These are phyloP conservation scores for Tetrax tetrax DNA, from an alignment of 2,113 vertebrate genomes.

Conservation along the genomic window DNA sequence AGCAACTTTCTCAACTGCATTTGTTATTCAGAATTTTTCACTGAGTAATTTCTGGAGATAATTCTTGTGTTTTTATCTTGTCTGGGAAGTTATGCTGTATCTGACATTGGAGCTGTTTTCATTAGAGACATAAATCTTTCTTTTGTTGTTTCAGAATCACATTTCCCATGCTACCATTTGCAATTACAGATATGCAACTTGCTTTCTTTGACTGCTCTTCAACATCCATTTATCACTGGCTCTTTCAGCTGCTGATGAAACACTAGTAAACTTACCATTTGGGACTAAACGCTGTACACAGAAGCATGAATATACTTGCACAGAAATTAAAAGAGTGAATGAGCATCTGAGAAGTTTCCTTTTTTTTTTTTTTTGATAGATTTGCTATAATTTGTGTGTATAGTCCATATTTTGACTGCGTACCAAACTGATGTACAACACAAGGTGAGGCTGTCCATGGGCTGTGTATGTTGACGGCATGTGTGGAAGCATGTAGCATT, in stretches of 20 bases:
- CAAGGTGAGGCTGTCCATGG: neutral
- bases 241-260: conserved; percentile 17
- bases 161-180: conserved; percentile 57
- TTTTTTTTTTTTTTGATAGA: neutral
- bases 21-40: conserved; percentile 33
- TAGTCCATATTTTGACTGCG: neutral
- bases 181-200: conserved; percentile 33
- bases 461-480: neutral
- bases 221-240: conserved; percentile 10
- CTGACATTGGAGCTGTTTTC: conserved; percentile 45
- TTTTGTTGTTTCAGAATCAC: conserved; percentile 23
- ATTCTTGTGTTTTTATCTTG: conserved; percentile 47
- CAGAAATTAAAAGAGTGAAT: neutral
- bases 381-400: neutral
- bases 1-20: conserved; percentile 12
- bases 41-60: conserved; percentile 24
- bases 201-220: conserved; percentile 31
- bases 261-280: neutral
- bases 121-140: conserved; percentile 44
- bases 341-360: neutral
- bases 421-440: neutral
- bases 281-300: neutral
- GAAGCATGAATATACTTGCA: neutral
- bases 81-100: conserved; percentile 32
- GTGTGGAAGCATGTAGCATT: neutral